Base-by-base conservation (phyloP, 2,113 vertebrate species). In the Oxyruncus cristatus region DNA sequence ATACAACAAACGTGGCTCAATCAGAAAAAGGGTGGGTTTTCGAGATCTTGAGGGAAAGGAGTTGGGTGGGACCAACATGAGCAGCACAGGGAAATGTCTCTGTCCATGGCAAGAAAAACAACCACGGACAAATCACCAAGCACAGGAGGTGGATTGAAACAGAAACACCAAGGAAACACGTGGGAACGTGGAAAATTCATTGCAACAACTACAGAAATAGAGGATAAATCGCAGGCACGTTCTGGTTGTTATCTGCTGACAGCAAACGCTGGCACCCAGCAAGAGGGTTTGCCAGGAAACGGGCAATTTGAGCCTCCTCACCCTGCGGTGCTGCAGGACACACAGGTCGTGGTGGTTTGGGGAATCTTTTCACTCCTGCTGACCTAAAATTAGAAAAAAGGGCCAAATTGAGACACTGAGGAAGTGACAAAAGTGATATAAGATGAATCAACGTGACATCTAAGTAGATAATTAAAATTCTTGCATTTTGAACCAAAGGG, bases 1-100 rank as follows among this genome's bases (percentile, higher is more conserved):
- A 5, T n/a, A 30, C 4, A 1, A 2, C 2, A 4, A 30, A 24
- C 0, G 10, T 21, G 12, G 9, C 41, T 35, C 16, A 33, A 33
- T 4, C 23, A 75, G 62, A n/a, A 59, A 39, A 1, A 26, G 26
- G 13, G 37, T 3, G 0, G 5, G 3, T 53, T 28, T 30, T 78
- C 23, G 33, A 53, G 13, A 22, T 14, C 14, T 24, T 14, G 15
- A 59, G 52, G 42, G 78, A 66, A 71, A 32, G 42, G 32, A 50
- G 15, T 2, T 42, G 47, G 6, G 42, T 73, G n/a, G 30, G 16
- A 80, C 26, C 33, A 44, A 46, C 30, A 6, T 1, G 37, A 46
- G 28, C 41, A 81, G 30, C 49, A 5, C 26, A 27, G 53, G 41
- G 53, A 56, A 55, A 28, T 3, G 7, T 68, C 19, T 32, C 17